A percentile compares a stretch with the other conserved stretches of the same genome.
Conservation (phyloP, 92 coral and sea anemone genomes). For the Actinostola sp. region DNA sequence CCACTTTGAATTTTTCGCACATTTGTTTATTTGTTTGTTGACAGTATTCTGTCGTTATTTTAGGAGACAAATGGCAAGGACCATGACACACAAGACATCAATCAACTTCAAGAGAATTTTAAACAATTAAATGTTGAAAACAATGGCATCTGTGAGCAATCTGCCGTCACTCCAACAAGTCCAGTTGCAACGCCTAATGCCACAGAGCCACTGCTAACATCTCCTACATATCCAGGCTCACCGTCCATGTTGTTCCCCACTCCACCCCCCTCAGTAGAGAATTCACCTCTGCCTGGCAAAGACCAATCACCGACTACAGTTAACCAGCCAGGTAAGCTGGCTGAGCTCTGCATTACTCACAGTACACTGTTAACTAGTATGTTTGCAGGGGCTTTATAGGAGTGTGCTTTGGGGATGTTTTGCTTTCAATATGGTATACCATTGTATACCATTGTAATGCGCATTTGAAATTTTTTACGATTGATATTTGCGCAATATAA, state of each 20-base stretch:
- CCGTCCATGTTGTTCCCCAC: constrained; percentile 74
- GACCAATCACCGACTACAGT: constrained; percentile 9
- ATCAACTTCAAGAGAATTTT: constrained; percentile 53
- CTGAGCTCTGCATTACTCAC: too few relatives aligned
- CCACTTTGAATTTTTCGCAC: too few relatives aligned
- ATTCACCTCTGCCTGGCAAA: constrained; percentile 53
- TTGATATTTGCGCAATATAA: too few relatives aligned
- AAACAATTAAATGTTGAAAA: constrained; percentile 50
- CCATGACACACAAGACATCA: constrained; percentile 38
- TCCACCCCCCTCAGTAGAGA: constrained; percentile 81
- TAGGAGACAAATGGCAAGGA: constrained; percentile 35
- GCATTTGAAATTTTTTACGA: too few relatives aligned
- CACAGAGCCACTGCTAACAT: constrained; percentile 17
- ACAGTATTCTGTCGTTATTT: neutral
- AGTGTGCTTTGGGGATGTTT: too few relatives aligned
- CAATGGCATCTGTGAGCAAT: constrained; percentile 20
- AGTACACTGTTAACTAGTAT: too few relatives aligned
- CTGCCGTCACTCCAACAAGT: constrained; percentile 50
- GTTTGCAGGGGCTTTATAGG: too few relatives aligned
- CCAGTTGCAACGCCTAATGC: constrained; percentile 25
- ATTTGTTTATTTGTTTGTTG: neutral
- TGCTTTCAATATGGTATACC: too few relatives aligned
- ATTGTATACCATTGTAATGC: too few relatives aligned
- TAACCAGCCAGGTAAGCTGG: neutral
- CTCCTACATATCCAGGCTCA: constrained; percentile 44